Percentiles rank a stretch among this genome's conserved stretches.
phyloP scores from a whole-genome alignment of 2,113 vertebrate species.

The Leucoraja erinaceus region DNA sequence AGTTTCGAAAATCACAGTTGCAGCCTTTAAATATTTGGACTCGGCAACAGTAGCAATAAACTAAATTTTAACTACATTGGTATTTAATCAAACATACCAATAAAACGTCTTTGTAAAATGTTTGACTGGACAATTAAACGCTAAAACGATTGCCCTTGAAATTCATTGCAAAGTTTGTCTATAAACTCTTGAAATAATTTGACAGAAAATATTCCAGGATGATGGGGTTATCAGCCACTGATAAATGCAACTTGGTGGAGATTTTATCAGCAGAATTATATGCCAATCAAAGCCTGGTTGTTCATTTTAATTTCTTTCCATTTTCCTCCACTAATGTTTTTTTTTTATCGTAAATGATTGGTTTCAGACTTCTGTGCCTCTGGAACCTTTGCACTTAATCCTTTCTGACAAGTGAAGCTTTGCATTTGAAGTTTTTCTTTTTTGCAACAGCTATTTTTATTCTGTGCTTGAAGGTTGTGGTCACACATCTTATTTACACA shows the following conservation, averaged over 20 bases:
- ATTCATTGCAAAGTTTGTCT: neutral
- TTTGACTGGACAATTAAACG: neutral
- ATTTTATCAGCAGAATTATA: neutral
- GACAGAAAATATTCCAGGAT: neutral
- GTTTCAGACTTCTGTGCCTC: neutral
- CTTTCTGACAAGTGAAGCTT: conserved; percentile 22
- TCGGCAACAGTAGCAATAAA: neutral
- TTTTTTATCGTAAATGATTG: neutral
- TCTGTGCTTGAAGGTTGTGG: neutral
- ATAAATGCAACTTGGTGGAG: neutral
- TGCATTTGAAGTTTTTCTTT: neutral
- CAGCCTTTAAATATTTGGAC: neutral
- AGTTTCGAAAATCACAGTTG: neutral
- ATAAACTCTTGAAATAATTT: neutral
- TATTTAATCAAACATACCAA: neutral
- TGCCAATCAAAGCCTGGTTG: neutral
- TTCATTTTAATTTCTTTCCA: neutral
- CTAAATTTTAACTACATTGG: neutral
- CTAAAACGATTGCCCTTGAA: neutral
- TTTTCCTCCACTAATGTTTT: neutral
- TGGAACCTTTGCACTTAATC: neutral
- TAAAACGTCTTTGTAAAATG: neutral
- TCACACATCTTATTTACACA: neutral
- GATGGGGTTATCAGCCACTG: neutral
- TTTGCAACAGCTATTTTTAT: neutral